A percentile compares a stretch with the other conserved stretches of the same genome.
Conservation (phyloP, 2,797 vertebrate genomes). For the Schizothorax lantsangensis region DNA sequence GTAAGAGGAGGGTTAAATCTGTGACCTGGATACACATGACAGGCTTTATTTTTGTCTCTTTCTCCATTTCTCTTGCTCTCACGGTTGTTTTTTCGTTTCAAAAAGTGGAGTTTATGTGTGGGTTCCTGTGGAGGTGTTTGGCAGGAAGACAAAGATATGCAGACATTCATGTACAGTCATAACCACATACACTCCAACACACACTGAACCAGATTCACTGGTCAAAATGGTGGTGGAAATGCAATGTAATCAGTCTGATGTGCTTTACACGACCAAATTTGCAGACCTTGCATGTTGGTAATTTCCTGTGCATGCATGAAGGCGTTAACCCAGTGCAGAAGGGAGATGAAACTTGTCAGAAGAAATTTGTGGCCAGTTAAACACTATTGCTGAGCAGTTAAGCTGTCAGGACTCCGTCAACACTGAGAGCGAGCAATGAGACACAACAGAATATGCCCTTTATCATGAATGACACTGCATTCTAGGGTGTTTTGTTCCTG, state of each 20-base stretch:
- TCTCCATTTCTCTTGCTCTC: slow-evolving; percentile 36
- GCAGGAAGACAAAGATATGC: slow-evolving; percentile 29
- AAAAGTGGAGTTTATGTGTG: slow-evolving; percentile 43
- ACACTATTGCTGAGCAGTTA: slow-evolving; percentile 76
- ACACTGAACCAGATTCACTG: slow-evolving; percentile 22
- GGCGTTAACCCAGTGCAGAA: background rate
- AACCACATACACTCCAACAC: slow-evolving; percentile 18
- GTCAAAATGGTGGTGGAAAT: slow-evolving; percentile 23
- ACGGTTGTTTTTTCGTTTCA: background rate
- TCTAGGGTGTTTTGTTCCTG: background rate
- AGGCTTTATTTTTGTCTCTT: slow-evolving; percentile 69
- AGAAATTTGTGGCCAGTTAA: slow-evolving; percentile 74
- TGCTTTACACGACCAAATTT: slow-evolving; percentile 8
- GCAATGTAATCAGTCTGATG: slow-evolving; percentile 28
- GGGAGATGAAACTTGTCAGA: slow-evolving; percentile 64
- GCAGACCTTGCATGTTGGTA: background rate
- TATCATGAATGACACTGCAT: background rate
- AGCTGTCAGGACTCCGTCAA: slow-evolving; percentile 65
- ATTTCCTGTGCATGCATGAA: slow-evolving; percentile 10
- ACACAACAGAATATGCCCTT: background rate
- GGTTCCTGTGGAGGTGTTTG: slow-evolving; percentile 47
- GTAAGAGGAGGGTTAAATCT: slow-evolving; percentile 62
- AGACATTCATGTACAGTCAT: slow-evolving; percentile 23
- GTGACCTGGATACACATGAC: slow-evolving; percentile 78
- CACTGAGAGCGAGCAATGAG: background rate